Percentiles rank a stretch among this genome's conserved stretches.
Conservation (phyloP, 2,888 invertebrate species). For the Andrena trimmerana region DNA sequence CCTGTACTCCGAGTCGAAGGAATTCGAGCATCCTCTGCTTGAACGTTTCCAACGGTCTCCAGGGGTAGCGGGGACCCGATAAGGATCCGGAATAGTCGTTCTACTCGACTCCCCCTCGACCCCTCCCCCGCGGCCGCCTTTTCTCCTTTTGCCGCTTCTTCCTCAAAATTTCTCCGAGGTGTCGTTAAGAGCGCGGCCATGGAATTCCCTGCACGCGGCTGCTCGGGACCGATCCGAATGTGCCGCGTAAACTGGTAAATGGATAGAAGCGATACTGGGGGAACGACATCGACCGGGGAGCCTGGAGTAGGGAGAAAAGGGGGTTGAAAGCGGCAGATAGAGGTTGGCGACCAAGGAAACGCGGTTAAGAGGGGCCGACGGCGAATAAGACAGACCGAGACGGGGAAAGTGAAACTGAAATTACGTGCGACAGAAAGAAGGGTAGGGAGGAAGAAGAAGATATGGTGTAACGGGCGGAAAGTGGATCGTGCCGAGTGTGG, state of each 20-base stretch:
- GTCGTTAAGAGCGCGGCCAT: constrained; percentile 57
- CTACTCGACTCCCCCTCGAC: constrained; percentile 22
- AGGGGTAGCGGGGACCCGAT: constrained; percentile 14
- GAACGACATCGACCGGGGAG: constrained; percentile 16
- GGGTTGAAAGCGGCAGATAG: constrained; percentile 22
- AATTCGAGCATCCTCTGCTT: constrained; percentile 28
- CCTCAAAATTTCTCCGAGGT: constrained; percentile 68
- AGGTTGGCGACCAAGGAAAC: constrained; percentile 8
- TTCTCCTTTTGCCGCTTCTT: background rate
- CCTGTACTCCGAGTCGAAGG: constrained; percentile 2
- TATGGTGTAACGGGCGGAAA: constrained; percentile 42
- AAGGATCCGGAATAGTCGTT: constrained; percentile 41
- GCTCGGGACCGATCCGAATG: constrained; percentile 12
- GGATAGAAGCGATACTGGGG: constrained; percentile 16
- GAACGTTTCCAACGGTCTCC: constrained; percentile 47
- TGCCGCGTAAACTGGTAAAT: constrained; percentile 48
- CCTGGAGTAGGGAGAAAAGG: background rate
- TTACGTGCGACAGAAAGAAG: constrained; percentile 21
- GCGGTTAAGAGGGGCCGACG: constrained; percentile 35
- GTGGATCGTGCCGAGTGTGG: constrained; percentile 8
- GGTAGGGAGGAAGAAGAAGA: constrained; percentile 11
- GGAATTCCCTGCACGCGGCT: constrained; percentile 16
- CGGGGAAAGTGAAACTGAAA: constrained; percentile 50
- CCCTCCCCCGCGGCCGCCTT: background rate
- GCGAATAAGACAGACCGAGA: constrained; percentile 29